Percentiles rank a stretch among this genome's conserved stretches.
Evolutionary conservation across 2,113 vertebrate genomes (phyloP).

Genomic region (Mobula birostris): DNA sequence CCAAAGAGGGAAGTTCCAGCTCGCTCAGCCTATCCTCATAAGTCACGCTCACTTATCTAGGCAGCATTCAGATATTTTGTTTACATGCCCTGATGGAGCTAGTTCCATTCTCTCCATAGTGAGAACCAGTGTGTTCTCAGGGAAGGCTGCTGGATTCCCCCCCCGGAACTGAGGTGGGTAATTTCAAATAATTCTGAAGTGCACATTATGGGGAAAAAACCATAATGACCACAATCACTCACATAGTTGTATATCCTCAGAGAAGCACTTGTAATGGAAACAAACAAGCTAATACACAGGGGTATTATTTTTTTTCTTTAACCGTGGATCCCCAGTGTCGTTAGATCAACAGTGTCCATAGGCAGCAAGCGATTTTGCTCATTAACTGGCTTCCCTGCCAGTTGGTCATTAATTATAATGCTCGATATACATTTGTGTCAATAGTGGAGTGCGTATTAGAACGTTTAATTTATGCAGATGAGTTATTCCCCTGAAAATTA

Average conservation of each 20-base stretch:
- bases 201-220: background rate
- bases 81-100: background rate
- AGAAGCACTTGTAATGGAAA: background rate
- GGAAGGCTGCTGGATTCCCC: background rate
- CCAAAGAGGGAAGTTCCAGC: too few relatives aligned
- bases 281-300: background rate
- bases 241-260: background rate
- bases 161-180: background rate
- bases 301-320: background rate
- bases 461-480: background rate
- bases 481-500: background rate
- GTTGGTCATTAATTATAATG: background rate
- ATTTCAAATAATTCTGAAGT: background rate
- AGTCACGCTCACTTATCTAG: too few relatives aligned
- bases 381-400: background rate
- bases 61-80: background rate
- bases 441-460: background rate
- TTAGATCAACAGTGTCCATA: background rate
- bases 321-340: background rate
- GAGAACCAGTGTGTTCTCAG: background rate
- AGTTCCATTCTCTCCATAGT: background rate
- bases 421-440: background rate
- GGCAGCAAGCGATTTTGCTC: background rate
- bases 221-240: background rate
- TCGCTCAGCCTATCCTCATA: too few relatives aligned